A percentile compares a stretch with the other conserved stretches of the same genome.
These are phyloP conservation scores for Ellobius talpinus DNA, from an alignment of 2,113 vertebrate genomes.

Conservation along the genomic window DNA sequence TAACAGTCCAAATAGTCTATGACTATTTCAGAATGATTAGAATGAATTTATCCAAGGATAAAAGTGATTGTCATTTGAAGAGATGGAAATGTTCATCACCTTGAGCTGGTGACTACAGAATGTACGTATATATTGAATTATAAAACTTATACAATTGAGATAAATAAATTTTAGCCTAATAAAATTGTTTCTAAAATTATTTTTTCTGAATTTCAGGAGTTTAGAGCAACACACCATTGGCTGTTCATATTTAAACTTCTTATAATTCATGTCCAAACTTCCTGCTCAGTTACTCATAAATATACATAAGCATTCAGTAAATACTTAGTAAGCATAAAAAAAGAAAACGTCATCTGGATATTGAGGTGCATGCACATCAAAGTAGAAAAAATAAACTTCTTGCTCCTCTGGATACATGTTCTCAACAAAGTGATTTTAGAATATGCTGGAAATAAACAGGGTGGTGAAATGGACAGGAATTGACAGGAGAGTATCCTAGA, in stretches of 20 bases:
- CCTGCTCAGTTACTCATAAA: neutral
- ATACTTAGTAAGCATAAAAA: neutral
- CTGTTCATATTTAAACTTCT: neutral
- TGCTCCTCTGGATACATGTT: neutral
- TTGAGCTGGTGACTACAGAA: neutral
- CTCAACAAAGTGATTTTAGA: conserved; percentile 20
- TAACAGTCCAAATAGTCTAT: neutral
- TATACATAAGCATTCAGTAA: conserved; percentile 4
- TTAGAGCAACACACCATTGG: neutral
- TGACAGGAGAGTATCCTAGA: neutral
- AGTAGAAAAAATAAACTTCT: conserved; percentile 23
- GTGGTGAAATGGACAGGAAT: neutral
- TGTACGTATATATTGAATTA: neutral
- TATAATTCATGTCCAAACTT: neutral
- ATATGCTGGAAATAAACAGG: neutral
- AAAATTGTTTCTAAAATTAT: neutral
- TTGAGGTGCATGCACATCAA: conserved; percentile 23
- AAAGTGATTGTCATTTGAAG: neutral
- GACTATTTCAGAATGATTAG: neutral
- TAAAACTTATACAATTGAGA: neutral
- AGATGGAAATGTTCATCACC: neutral
- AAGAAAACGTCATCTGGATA: neutral
- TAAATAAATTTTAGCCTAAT: neutral
- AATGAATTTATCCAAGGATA: neutral
- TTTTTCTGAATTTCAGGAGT: neutral